Evolutionary conservation across 1,140 invertebrate species (phyloP), one percentile per base, ranked within the genome.

Genomic region (Drosophila lini): DNA sequence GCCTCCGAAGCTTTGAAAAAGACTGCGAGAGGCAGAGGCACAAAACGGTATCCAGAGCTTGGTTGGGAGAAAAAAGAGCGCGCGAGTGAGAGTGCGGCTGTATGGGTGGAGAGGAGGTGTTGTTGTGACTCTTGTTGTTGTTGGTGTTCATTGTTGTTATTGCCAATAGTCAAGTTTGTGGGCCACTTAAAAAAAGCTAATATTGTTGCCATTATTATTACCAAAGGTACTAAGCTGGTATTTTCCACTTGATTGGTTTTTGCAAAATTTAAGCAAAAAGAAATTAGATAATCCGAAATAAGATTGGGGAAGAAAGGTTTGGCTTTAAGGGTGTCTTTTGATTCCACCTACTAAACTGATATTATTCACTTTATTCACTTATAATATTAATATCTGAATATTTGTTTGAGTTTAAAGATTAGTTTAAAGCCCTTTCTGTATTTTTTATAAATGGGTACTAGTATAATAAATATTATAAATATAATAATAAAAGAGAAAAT

Each of bases 1-100:
- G 67, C 71, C 84, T 63, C 80, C 60, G 83, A 63, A 88, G 85
- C 83, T 82, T 86, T 61, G 71, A 77, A 77, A 67, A 68, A 80
- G 84, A 88, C 67, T 68, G 76, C 74, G 81, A 77, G 81, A 83
- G 80, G 73, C 80, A 73, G 22, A 34, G 68, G 28, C 16, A 10
- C 13, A 28, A 75, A 62, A 71, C 62, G 15, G 28, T 40, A 32
- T 56, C 59, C 28, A 31, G 55, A 36, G 45, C 41, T 47, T 16
- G n/a, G 25, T 57, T 41, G 31, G 48, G 38, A 42, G 22, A 16
- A 38, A 25, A 47, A 34, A 59, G 48, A 32, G 53, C 45, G 32
- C n/a, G 47, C 28, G 2, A 50, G 25, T 16, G 31, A 10, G 31
- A 34, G 31, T 22, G 50, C 16, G 22, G 50, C 32, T 53, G 50